Evolutionary conservation across 2,888 invertebrate genomes (phyloP).

Genomic region (Tachina fera): DNA sequence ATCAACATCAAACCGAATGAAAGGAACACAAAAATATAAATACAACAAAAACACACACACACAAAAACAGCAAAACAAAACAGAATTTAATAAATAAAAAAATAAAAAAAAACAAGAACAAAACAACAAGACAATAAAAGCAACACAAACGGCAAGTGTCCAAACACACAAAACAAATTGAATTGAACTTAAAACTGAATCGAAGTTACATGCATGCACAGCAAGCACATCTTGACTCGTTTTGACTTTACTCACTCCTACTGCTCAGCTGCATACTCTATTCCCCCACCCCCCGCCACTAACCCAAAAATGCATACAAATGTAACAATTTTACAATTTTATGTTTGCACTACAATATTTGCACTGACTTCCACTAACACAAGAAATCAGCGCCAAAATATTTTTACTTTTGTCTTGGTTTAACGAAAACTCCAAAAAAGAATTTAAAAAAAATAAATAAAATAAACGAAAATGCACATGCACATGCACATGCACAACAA

Average conservation of each 20-base stretch:
- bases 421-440: constrained; percentile 3
- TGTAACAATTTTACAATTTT: constrained; percentile 32
- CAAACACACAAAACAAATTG: constrained; percentile 65
- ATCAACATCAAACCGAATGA: constrained; percentile 61
- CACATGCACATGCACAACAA: constrained; percentile 45
- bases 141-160: constrained; percentile 66
- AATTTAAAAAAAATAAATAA: constrained; percentile 8
- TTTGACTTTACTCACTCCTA: constrained; percentile 28
- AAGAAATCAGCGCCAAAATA: constrained; percentile 69
- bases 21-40: constrained; percentile 44
- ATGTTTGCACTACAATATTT: constrained; percentile 40
- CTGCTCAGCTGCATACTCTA: constrained; percentile 12
- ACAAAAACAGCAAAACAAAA: constrained; percentile 39
- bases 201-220: constrained; percentile 44
- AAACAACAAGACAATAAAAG: constrained; percentile 58
- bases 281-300: not conserved
- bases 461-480: constrained; percentile 31
- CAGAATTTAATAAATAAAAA: constrained; percentile 23
- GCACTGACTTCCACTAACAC: constrained; percentile 18
- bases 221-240: constrained; percentile 26
- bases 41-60: constrained; percentile 17
- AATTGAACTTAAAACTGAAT: constrained; percentile 66
- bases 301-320: constrained; percentile 9
- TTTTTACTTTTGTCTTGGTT: not conserved
- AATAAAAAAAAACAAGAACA: constrained; percentile 38